Evolutionary conservation across 2,113 vertebrate genomes (phyloP).

Genomic region (Indicator indicator): DNA sequence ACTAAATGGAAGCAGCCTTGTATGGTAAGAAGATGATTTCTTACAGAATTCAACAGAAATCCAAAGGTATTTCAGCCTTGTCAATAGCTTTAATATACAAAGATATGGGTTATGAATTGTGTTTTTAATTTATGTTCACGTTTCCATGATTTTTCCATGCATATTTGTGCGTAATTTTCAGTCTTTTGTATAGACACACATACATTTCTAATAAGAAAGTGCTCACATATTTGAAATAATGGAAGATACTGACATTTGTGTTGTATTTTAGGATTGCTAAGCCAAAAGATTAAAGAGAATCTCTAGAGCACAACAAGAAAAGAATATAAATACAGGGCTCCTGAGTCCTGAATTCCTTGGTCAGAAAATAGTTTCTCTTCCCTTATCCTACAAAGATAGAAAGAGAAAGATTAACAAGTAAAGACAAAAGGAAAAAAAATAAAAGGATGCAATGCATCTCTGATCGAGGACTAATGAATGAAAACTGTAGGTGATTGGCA

Average conservation of each 20-base stretch:
- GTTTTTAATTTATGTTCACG: background rate
- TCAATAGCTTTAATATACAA: background rate
- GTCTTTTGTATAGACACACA: background rate
- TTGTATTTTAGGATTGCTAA: background rate
- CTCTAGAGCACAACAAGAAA: background rate
- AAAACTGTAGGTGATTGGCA: background rate
- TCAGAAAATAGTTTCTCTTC: background rate
- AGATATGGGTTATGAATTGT: background rate
- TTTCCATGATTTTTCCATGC: background rate
- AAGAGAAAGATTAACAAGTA: background rate
- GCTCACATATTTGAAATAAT: background rate
- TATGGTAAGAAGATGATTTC: background rate
- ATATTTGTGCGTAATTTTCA: background rate
- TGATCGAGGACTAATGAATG: background rate
- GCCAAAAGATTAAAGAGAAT: background rate
- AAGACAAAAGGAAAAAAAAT: background rate
- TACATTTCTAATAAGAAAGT: background rate
- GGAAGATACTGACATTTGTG: background rate
- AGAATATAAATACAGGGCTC: background rate
- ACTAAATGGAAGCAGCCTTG: constrained; percentile 1
- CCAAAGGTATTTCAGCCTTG: background rate
- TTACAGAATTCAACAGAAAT: background rate
- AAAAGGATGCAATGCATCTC: background rate
- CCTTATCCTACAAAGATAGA: background rate
- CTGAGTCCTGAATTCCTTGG: background rate